phyloP scores from a whole-genome alignment of 2,888 invertebrate genomes.

The Camptogramma bilineatum region DNA sequence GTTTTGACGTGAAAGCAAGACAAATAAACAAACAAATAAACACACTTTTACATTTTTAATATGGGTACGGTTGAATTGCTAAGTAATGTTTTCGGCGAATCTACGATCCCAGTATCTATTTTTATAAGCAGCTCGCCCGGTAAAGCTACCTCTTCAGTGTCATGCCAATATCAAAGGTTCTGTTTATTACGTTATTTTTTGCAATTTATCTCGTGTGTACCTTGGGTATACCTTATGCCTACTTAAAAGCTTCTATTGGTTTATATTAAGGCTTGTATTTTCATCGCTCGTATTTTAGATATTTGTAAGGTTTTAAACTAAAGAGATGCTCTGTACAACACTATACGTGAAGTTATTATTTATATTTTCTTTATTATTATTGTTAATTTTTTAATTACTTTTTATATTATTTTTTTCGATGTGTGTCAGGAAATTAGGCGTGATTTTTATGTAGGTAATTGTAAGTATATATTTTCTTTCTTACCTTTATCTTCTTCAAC shows the following conservation, averaged over 20 bases:
- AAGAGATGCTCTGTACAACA: not conserved
- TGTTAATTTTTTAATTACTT: no score
- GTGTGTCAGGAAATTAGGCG: no score
- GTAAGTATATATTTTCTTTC: not conserved
- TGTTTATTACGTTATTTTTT: conserved; percentile 28
- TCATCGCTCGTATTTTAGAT: not conserved
- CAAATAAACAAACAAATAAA: no score
- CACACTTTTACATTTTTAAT: no score
- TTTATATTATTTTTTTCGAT: no score
- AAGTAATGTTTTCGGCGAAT: conserved; percentile 37
- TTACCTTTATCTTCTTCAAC: not conserved
- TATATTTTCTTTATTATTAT: no score
- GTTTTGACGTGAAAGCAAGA: no score
- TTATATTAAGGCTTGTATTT: not conserved
- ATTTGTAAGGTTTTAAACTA: not conserved
- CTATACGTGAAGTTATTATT: no score
- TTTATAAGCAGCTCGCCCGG: conserved; percentile 48
- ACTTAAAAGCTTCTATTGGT: not conserved
- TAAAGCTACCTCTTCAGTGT: conserved; percentile 37
- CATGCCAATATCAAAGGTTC: conserved; percentile 33
- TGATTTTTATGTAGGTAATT: no score
- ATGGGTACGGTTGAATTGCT: no score
- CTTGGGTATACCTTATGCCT: not conserved
- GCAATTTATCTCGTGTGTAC: conserved; percentile 15
- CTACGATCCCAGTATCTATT: conserved; percentile 48